Evolutionary conservation across 1,140 invertebrate species (phyloP), one percentile per base, ranked within the genome.

Genomic region (Cepaea nemoralis): DNA sequence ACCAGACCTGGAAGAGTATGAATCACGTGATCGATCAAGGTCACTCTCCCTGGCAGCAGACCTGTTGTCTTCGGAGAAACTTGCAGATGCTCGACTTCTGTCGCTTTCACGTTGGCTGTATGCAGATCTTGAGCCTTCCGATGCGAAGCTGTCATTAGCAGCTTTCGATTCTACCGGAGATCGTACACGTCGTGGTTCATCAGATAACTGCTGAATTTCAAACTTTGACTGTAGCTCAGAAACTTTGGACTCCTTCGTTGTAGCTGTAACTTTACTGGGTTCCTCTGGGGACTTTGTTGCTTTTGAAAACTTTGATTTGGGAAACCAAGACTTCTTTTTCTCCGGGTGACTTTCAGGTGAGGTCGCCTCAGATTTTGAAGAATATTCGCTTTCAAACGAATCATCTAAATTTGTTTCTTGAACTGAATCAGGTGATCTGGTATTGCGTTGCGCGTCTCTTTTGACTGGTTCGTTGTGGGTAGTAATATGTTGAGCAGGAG

Each of bases 401-500:
- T 80, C 69, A 35, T 80, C 78, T n/a, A 80, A n/a, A 48, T 80
- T 80, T 10, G 78, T 80, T 33, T 80, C 78, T 42, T 78, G 77
- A 63, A 78, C 27, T 8, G 71, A 12, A 27, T 74, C 71, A 8
- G 71, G 71, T 22, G 71, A 74, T 24, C 1, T 39, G 2, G 69
- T 40, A 2, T 42, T 70, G 12, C 27, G 2, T 6, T 2, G 2
- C 33, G 19, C 27, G 42, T 14, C 8, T 16, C 69, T 10, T 39
- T 8, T 31, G 31, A 31, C 8, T 40, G n/a, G 27, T 77, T 55
- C 35, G 16, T 35, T 69, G 2, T 45, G 12, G 16, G 40, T 27
- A 6, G 1, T 1, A 19, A 42, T 16, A 12, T 39, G 39, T 45
- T 24, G 6, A 39, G 35, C 10, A 70, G 3, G 42, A 19, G 6